These are phyloP conservation scores for Athalia circularis DNA, from an alignment of 2,888 invertebrate species.

Conservation along the genomic window DNA sequence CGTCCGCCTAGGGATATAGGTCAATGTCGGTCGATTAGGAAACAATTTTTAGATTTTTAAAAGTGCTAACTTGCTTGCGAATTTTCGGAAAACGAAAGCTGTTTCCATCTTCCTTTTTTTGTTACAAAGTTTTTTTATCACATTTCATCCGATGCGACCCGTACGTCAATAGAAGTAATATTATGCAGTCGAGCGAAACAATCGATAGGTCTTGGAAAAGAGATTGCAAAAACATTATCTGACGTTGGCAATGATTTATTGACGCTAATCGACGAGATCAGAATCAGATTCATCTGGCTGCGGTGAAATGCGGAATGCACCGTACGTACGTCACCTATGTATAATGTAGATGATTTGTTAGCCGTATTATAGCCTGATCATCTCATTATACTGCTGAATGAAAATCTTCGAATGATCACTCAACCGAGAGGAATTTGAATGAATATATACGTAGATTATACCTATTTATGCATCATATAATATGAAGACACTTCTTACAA, in stretches of 20 bases:
- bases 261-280: slow-evolving; percentile 31
- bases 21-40: too few species aligned
- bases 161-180: neutral
- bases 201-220: neutral
- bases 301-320: slow-evolving; percentile 6
- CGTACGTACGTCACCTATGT: neutral
- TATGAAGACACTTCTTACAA: neutral
- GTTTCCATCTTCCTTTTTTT: too few species aligned
- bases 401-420: slow-evolving; percentile 13
- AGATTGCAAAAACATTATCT: slow-evolving; percentile 5
- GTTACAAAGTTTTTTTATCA: too few species aligned
- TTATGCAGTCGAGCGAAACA: neutral
- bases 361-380: too few species aligned
- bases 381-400: too few species aligned
- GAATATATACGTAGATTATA: too few species aligned
- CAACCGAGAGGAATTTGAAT: neutral
- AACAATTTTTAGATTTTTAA: too few species aligned
- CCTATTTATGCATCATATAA: neutral
- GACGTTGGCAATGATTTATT: slow-evolving; percentile 36
- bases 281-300: slow-evolving; percentile 5
- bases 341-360: neutral
- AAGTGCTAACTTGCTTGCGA: too few species aligned
- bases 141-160: too few species aligned
- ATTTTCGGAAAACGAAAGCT: too few species aligned
- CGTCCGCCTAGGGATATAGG: slow-evolving; percentile 14